phyloP scores from a whole-genome alignment of 2,888 invertebrate species.

The Protophormia terraenovae region DNA sequence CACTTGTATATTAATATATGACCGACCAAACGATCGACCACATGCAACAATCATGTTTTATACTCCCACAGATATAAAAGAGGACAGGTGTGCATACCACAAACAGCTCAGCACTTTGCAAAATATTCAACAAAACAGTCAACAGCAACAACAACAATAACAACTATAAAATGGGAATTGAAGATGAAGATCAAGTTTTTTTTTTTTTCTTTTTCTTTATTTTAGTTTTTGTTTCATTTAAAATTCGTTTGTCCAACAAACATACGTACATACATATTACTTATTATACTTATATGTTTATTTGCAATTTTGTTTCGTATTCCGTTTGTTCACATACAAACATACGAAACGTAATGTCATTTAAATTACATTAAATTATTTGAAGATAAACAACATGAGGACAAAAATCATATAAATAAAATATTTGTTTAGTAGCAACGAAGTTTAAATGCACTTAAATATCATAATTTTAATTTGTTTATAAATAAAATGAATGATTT shows the following conservation, averaged over 20 bases:
- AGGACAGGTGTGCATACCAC: slow-evolving; percentile 68
- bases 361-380: slow-evolving; percentile 73
- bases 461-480: no score
- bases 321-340: background rate
- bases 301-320: background rate
- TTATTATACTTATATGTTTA: background rate
- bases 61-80: slow-evolving; percentile 66
- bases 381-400: slow-evolving; percentile 68
- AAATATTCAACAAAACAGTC: slow-evolving; percentile 37
- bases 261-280: no score
- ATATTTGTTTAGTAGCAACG: background rate
- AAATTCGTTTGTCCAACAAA: background rate
- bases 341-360: slow-evolving; percentile 68
- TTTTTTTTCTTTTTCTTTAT: background rate
- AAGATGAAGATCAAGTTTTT: slow-evolving; percentile 62
- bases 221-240: background rate
- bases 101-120: slow-evolving; percentile 54
- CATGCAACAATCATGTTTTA: slow-evolving; percentile 65
- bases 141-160: slow-evolving; percentile 25
- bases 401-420: slow-evolving; percentile 50
- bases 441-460: background rate
- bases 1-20: background rate
- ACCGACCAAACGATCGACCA: slow-evolving; percentile 44
- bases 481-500: no score
- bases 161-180: slow-evolving; percentile 28